Percentiles rank a stretch among this genome's conserved stretches.
These are phyloP conservation scores for Arctocebus calabarensis DNA, from an alignment of 2,797 vertebrate species.

Conservation along the genomic window DNA sequence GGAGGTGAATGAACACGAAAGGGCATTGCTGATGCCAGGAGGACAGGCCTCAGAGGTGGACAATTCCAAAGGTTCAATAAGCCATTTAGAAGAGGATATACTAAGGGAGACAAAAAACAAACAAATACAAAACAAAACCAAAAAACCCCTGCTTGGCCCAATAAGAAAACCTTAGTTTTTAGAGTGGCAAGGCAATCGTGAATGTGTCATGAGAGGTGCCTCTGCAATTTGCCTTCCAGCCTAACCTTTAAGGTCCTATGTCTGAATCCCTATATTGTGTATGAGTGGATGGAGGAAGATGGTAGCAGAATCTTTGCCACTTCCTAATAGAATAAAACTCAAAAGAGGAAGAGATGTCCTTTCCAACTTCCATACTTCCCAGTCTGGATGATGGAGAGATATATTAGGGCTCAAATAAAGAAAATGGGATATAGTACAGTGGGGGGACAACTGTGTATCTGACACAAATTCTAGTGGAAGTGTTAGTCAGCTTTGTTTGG, in stretches of 20 bases:
- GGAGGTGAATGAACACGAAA: neutral
- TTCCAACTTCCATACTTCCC: neutral
- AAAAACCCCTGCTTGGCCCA: neutral
- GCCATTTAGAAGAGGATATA: neutral
- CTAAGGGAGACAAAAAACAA: neutral
- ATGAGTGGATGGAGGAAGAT: neutral
- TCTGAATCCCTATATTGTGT: neutral
- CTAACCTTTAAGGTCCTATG: neutral
- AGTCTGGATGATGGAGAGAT: neutral
- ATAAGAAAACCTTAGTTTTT: neutral
- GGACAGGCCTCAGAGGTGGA: neutral
- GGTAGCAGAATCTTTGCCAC: neutral
- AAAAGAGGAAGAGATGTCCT: neutral
- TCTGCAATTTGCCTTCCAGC: neutral
- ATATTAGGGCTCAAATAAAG: neutral
- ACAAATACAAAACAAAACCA: neutral
- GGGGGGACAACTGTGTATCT: neutral
- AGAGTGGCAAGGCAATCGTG: neutral
- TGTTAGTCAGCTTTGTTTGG: neutral
- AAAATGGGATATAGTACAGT: neutral
- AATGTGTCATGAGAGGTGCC: neutral
- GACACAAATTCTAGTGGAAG: neutral
- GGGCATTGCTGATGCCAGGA: neutral
- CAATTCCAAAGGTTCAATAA: neutral
- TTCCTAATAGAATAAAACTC: neutral